Percentiles rank a stretch among this genome's conserved stretches.
These are phyloP conservation scores for Cynoglossus semilaevis DNA, from an alignment of 2,113 vertebrate genomes.

Conservation along the genomic window DNA sequence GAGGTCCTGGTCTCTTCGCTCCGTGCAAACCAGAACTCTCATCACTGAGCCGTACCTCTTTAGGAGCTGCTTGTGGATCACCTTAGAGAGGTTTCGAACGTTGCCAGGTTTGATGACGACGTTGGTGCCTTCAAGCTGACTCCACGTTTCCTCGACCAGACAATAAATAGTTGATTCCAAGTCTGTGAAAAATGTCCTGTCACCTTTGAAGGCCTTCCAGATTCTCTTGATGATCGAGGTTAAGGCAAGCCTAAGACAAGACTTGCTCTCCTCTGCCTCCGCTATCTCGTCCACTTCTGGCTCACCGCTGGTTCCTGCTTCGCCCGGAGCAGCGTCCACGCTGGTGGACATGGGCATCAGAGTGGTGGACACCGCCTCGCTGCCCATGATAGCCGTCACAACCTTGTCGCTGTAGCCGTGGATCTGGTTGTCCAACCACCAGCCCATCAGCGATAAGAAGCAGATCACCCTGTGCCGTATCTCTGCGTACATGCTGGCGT, in stretches of 20 bases:
- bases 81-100: not conserved
- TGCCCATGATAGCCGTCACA: not conserved
- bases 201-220: not conserved
- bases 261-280: not conserved
- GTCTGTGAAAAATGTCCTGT: not conserved
- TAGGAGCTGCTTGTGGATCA: not conserved
- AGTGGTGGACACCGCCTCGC: not conserved
- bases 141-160: not conserved
- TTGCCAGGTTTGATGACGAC: not conserved
- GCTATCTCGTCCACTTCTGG: not conserved
- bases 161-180: not conserved
- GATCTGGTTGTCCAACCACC: not conserved
- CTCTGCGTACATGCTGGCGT: not conserved
- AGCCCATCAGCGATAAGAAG: not conserved
- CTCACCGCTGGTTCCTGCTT: not conserved
- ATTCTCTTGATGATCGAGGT: not conserved
- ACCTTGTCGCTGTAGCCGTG: not conserved
- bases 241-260: not conserved
- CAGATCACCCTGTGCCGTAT: not conserved
- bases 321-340: no score
- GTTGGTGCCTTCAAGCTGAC: not conserved
- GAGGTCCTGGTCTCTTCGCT: not conserved
- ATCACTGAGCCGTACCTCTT: not conserved
- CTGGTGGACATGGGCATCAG: no score
- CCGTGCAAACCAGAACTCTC: not conserved